Conservation (phyloP, 2,797 vertebrate genomes). For the Loris lydekkerianus region DNA sequence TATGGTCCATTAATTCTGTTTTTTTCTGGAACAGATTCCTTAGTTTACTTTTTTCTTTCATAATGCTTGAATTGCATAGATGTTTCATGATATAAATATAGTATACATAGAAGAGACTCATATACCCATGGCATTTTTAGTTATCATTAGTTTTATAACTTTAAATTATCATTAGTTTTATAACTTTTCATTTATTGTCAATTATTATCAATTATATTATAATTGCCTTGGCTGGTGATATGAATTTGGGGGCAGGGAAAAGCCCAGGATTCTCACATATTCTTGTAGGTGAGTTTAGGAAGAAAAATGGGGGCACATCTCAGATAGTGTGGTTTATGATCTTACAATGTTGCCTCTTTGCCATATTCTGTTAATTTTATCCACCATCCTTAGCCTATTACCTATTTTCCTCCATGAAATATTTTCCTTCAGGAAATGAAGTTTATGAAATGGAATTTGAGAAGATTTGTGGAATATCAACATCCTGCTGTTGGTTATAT, state of each 20-base stretch:
- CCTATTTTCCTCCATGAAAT: background rate
- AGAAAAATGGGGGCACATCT: background rate
- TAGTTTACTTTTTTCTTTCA: constrained; percentile 18
- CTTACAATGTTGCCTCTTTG: background rate
- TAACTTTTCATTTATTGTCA: background rate
- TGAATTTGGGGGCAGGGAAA: background rate
- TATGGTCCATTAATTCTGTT: constrained; percentile 21
- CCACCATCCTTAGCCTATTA: background rate
- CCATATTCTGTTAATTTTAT: background rate
- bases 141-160: background rate
- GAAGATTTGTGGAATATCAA: background rate
- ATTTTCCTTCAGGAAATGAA: background rate
- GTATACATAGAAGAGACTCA: background rate
- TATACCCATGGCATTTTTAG: background rate
- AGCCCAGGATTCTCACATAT: background rate
- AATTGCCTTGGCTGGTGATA: background rate
- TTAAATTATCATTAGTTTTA: background rate
- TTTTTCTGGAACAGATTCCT: background rate
- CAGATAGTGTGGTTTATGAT: background rate
- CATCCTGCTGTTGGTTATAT: background rate
- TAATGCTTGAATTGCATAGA: background rate
- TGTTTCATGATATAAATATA: background rate
- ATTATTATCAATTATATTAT: background rate
- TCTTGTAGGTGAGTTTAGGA: background rate
- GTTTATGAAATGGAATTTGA: background rate